Percentiles rank a stretch among this genome's conserved stretches.
phyloP scores from a whole-genome alignment of 2,888 invertebrate genomes.

The Acleris cristana region DNA sequence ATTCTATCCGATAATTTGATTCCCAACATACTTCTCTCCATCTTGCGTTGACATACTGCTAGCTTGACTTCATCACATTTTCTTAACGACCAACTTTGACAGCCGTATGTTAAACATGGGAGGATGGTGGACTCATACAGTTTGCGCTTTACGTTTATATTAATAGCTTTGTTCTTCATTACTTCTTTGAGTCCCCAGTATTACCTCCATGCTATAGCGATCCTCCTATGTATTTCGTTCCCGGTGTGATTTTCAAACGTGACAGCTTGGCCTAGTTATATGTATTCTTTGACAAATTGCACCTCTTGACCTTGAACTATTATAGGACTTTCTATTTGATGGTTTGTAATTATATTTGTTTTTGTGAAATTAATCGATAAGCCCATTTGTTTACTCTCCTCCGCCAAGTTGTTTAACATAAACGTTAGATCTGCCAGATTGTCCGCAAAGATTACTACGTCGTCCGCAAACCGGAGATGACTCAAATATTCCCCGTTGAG shows the following conservation, averaged over 20 bases:
- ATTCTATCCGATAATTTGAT: slow-evolving; percentile 1
- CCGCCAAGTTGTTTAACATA: slow-evolving; percentile 29
- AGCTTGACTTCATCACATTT: not conserved
- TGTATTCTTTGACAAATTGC: too few species aligned
- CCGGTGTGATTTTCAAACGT: too few species aligned
- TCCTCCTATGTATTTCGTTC: too few species aligned
- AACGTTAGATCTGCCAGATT: slow-evolving; percentile 10
- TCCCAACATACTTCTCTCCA: slow-evolving; percentile 12
- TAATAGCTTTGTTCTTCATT: slow-evolving; percentile 3
- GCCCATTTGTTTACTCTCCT: slow-evolving; percentile 29
- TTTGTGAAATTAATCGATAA: slow-evolving; percentile 25
- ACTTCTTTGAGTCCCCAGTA: not conserved
- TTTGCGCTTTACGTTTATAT: not conserved
- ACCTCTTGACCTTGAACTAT: too few species aligned
- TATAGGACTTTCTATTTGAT: too few species aligned
- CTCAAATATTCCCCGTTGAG: slow-evolving; percentile 29
- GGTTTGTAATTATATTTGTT: not conserved
- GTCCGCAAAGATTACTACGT: slow-evolving; percentile 16
- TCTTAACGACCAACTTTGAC: slow-evolving; percentile 3
- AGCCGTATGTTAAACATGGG: slow-evolving; percentile 5
- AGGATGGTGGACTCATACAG: not conserved
- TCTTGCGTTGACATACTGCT: slow-evolving; percentile 2
- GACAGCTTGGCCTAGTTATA: too few species aligned
- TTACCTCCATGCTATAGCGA: too few species aligned
- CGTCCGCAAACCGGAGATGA: slow-evolving; percentile 26